Evolutionary conservation across 2,888 invertebrate genomes (phyloP).

Genomic region (Erebia epiphron): DNA sequence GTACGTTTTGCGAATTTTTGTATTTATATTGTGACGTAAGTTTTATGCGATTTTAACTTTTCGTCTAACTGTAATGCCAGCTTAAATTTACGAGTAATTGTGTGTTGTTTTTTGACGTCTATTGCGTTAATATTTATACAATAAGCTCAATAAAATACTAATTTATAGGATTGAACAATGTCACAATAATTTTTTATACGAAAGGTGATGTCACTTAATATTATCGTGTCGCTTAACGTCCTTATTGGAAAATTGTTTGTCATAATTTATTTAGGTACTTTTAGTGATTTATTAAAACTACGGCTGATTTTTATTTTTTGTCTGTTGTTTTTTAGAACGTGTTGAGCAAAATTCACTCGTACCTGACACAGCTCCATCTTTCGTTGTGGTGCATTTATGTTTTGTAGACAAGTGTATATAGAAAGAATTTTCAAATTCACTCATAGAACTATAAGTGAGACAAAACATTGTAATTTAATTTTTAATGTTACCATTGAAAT

Average conservation of each 20-base stretch:
- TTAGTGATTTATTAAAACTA: background rate
- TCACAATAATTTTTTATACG: background rate
- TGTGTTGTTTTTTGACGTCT: conserved; percentile 2
- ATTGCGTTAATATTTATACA: background rate
- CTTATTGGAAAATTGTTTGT: background rate
- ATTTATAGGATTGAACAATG: no score
- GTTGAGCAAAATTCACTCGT: background rate
- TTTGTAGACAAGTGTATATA: background rate
- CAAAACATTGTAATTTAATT: conserved; percentile 13
- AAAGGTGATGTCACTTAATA: background rate
- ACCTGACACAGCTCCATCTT: background rate
- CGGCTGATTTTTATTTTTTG: background rate
- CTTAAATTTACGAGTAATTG: background rate
- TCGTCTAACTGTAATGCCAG: background rate
- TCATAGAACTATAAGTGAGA: background rate
- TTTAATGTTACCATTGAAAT: conserved; percentile 27
- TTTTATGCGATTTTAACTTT: conserved; percentile 11
- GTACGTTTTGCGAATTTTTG: conserved; percentile 16
- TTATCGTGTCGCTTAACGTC: background rate
- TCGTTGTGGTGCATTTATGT: background rate
- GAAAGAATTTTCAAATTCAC: background rate
- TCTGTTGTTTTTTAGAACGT: background rate
- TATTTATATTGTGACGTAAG: conserved; percentile 2
- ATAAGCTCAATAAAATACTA: background rate
- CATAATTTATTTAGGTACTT: background rate